phyloP scores from a whole-genome alignment of 2,888 invertebrate genomes.

The Shargacucullia verbasci region DNA sequence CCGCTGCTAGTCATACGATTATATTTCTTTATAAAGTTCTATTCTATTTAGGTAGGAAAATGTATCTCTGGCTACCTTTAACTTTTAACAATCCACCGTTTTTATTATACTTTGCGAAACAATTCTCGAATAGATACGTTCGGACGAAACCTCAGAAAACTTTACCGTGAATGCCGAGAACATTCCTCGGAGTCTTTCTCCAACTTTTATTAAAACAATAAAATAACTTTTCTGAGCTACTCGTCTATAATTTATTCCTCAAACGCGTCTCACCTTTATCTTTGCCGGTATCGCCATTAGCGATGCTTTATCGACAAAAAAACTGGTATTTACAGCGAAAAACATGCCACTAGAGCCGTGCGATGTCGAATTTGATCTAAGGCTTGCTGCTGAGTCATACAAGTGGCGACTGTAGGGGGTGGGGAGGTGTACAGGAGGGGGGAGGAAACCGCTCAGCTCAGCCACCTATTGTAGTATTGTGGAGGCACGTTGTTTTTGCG shows the following conservation, averaged over 20 bases:
- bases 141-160: conserved; percentile 58
- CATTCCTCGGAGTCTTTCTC: conserved; percentile 55
- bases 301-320: conserved; percentile 75
- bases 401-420: conserved; percentile 70
- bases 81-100: conserved; percentile 48
- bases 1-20: conserved; percentile 27
- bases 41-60: conserved; percentile 29
- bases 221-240: conserved; percentile 60
- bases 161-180: conserved; percentile 51
- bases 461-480: conserved; percentile 85
- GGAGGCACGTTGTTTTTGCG: conserved; percentile 85
- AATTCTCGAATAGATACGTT: conserved; percentile 62
- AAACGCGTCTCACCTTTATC: conserved; percentile 72
- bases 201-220: conserved; percentile 72
- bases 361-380: conserved; percentile 84
- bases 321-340: conserved; percentile 76
- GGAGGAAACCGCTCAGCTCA: conserved; percentile 77
- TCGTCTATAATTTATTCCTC: conserved; percentile 64
- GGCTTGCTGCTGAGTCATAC: conserved; percentile 83
- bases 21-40: conserved; percentile 30
- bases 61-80: conserved; percentile 24
- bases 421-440: conserved; percentile 58
- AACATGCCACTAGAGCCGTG: conserved; percentile 80
- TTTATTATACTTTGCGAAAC: conserved; percentile 53
- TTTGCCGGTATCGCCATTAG: conserved; percentile 73